Evolutionary conservation across 2,888 invertebrate genomes (phyloP), one percentile per base, ranked within the genome.

Genomic region (Agrotis puta): DNA sequence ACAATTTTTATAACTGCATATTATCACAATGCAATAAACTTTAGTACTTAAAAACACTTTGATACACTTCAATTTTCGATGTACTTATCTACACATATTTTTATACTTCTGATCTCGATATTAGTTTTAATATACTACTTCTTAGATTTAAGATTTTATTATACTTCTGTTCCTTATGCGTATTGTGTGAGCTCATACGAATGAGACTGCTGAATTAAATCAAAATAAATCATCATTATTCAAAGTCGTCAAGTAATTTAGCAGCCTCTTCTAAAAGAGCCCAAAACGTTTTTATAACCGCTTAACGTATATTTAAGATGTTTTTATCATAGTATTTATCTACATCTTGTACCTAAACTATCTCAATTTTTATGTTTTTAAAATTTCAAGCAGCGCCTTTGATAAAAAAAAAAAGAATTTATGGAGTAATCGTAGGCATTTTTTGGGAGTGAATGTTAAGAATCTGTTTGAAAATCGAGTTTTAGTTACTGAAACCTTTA

Each of bases 291-390:
- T 83, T 84, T 79, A 79, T 84, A 84, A 77, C 69, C 67, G 81
- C 84, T 84, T 84, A 71, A 43, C 81, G 70, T 66, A 74, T 66
- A 74, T 77, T 79, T 84, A 82, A 84, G 81, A 74, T 81, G 82
- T 79, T 76, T 82, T 83, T 84, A 64, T 73, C 48, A 76, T 78
- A 77, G 62, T 84, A 84, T 81, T 84, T 83, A 84, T 74, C 83
- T 82, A 82, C 82, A 84, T 71, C 65, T 74, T 78, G 84, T 84
- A 84, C 81, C 84, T 84, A 70, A 81, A 65, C 51, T 69, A 68
- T 69, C 51, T 33, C n/a, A 43, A 64, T 67, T 74, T 74, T 71
- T 76, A 58, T 64, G 54, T 70, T 79, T 75, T 58, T 54, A 6
- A 57, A 59, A 58, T 69, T 70, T 79, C 82, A 58, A 71, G 68